Conservation (phyloP, 2,797 vertebrate species). For the Cryptoblepharus egeriae region DNA sequence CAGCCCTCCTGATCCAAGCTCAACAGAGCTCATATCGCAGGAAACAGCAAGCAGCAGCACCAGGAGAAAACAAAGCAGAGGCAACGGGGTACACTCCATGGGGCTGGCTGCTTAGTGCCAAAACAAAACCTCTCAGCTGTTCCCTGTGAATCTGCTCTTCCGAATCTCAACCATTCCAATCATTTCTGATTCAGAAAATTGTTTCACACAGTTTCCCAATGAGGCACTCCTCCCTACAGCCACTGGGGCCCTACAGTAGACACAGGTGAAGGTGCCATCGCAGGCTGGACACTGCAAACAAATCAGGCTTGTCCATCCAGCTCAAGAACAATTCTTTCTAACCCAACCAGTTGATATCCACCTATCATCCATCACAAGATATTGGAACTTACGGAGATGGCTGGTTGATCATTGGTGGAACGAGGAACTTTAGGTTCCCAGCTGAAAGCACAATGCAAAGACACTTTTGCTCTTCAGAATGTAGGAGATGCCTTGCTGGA, state of each 20-base stretch:
- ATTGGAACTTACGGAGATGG: background rate
- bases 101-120: background rate
- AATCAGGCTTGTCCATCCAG: background rate
- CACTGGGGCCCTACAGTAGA: background rate
- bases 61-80: slow-evolving; percentile 21
- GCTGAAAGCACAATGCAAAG: background rate
- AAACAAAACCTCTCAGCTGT: background rate
- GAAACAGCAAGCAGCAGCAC: slow-evolving; percentile 45
- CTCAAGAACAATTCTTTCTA: background rate
- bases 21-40: slow-evolving; percentile 31
- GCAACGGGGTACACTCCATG: background rate
- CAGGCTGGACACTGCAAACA: background rate
- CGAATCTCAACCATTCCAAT: background rate
- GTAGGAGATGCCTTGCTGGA: too few relatives aligned
- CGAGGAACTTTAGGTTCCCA: too few relatives aligned
- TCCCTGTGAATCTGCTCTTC: slow-evolving; percentile 17
- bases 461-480: rapidly evolving
- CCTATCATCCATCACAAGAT: background rate
- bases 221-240: background rate
- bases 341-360: background rate
- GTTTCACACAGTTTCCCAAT: too few relatives aligned
- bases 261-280: background rate
- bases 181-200: background rate
- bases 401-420: too few relatives aligned
- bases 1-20: slow-evolving; percentile 17